Conservation (phyloP, 2,113 vertebrate species). For the Piaya cayana region DNA sequence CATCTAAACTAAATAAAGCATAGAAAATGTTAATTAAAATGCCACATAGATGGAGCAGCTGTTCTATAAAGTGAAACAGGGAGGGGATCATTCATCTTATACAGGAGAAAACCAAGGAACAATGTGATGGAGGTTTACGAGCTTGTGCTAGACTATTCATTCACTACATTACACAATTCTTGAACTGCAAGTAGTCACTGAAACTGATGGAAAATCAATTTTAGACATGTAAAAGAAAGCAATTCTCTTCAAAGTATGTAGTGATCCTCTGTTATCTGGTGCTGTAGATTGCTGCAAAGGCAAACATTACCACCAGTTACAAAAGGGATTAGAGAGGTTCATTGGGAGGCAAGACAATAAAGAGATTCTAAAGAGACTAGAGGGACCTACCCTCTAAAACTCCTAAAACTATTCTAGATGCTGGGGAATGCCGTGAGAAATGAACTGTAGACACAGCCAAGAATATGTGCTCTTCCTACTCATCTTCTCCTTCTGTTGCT, state of each 20-base stretch:
- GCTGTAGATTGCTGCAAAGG: not conserved
- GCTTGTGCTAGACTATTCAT: not conserved
- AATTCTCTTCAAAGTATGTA: not conserved
- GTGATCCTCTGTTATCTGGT: not conserved
- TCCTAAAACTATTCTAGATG: not conserved
- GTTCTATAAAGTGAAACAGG: not conserved
- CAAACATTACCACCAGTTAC: not conserved
- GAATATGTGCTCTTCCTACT: not conserved
- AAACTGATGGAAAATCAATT: not conserved
- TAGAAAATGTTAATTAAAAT: not conserved
- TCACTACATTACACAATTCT: not conserved
- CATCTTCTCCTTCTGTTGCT: not conserved
- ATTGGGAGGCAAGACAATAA: not conserved
- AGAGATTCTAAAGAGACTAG: not conserved
- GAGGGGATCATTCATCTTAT: not conserved
- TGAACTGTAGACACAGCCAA: not conserved
- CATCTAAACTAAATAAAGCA: not conserved
- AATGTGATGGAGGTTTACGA: not conserved
- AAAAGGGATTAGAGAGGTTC: not conserved
- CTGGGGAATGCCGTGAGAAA: not conserved
- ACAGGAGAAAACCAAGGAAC: not conserved
- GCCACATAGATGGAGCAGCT: not conserved
- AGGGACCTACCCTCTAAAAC: not conserved
- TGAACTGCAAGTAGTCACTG: not conserved
- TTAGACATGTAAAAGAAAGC: not conserved